A percentile compares a stretch with the other conserved stretches of the same genome.
Evolutionary conservation across 1,140 invertebrate species (phyloP).

Genomic region (Oreohelix idahoensis): DNA sequence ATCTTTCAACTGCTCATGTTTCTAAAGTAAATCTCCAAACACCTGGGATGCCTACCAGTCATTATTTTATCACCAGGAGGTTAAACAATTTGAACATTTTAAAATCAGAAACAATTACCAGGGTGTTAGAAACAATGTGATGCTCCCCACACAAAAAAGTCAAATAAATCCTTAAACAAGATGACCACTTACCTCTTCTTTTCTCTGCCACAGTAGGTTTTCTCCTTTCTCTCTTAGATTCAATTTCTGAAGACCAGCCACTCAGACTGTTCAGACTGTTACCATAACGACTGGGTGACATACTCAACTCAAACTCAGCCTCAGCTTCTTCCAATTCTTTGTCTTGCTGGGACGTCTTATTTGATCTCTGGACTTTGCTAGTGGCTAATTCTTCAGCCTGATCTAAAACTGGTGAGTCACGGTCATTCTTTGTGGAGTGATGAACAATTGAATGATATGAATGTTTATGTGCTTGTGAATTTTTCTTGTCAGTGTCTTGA

Average conservation of each 20-base stretch:
- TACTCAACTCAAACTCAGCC: neutral
- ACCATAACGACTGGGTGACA: constrained; percentile 69
- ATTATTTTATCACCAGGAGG: too few species aligned
- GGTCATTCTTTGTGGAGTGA: neutral
- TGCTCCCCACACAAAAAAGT: too few species aligned
- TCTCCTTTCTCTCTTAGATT: constrained; percentile 23
- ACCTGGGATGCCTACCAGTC: too few species aligned
- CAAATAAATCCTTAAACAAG: too few species aligned
- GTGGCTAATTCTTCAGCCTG: neutral
- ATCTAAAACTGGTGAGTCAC: neutral
- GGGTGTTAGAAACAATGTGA: too few species aligned
- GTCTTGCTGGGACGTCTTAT: neutral
- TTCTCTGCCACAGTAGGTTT: neutral
- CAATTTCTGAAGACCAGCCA: constrained; percentile 79
- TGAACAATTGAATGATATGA: neutral
- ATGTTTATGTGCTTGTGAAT: neutral
- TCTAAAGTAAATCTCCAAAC: too few species aligned
- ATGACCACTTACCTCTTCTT: neutral
- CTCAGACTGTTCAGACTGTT: constrained; percentile 80
- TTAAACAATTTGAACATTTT: too few species aligned
- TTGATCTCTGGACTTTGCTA: neutral
- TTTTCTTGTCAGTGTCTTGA: neutral
- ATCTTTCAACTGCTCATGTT: too few species aligned
- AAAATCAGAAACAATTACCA: too few species aligned
- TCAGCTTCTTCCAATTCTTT: neutral